Base-by-base conservation (phyloP, 2,113 vertebrate genomes). In the Hirundichthys speculiger region DNA sequence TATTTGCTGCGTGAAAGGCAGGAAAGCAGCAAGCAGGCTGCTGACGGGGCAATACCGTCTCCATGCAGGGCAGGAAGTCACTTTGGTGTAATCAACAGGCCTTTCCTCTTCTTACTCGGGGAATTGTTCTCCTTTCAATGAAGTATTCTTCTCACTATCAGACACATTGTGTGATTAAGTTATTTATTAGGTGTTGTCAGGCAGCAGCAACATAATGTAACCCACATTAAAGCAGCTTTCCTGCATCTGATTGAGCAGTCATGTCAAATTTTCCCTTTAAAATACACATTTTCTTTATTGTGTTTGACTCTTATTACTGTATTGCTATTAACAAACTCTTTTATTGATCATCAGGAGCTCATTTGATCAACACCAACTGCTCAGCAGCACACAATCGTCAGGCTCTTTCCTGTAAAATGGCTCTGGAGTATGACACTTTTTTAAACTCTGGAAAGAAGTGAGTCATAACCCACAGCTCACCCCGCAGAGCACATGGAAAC, bases 371-470 rank as follows among this genome's bases (percentile, higher is more conserved):
- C 83, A 98, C 95, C 2, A 97, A 98, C 93, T 98, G 96, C 67
- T 97, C 96, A 0, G 93, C 95, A 0, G 94, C 94, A 0, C 96
- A 98, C 88, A 97, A 87, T 58, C 96, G 95, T 19, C 96, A 97
- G 83, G 96, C 96, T 0, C 90, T 98, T 42, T 97, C 95, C 77
- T 98, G 96, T 84, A 98, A 98, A 89, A 98, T 98, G 96, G 93
- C 96, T 0, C 93, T 94, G 83, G 96, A 98, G 62, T 98, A 96
- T 0, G 95, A 97, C 87, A 85, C 84, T 20, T 98, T 97, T 76
- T 92, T 98, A 0, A 90, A 83, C 54, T 97, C 96, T 0, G 93
- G 92, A 27, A 95, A 91, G 79, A 98, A 97, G 96, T 98, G 92
- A 94, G 96, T 27, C 38, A 0, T 7, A n/a, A 5, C 3, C 21